A percentile compares a stretch with the other conserved stretches of the same genome.
Conservation (phyloP, 2,113 vertebrate genomes). For the Oophaga pumilio region DNA sequence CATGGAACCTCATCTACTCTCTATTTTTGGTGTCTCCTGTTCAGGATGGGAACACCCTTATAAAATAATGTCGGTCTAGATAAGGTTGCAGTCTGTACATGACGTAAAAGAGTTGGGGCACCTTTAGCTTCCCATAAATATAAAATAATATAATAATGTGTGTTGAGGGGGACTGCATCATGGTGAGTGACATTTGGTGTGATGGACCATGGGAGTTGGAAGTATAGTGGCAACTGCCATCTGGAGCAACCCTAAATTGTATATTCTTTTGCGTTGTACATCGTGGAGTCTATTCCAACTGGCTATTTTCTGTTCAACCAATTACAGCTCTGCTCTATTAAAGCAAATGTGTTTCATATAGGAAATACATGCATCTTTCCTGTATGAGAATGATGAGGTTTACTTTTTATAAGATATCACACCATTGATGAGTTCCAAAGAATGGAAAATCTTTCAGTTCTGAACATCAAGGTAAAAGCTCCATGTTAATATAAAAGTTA, state of each 20-base stretch:
- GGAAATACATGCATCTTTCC: neutral
- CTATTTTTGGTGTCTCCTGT: no score
- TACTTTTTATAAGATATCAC: neutral
- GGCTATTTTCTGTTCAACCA: neutral
- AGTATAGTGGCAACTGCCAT: neutral
- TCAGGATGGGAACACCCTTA: no score
- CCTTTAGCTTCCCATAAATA: neutral
- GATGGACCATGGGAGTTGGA: no score
- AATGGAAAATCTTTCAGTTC: neutral
- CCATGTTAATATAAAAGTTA: neutral
- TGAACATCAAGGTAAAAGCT: constrained; percentile 13
- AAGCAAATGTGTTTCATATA: neutral
- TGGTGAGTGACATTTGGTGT: no score
- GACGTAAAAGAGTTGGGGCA: neutral
- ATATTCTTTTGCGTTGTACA: no score
- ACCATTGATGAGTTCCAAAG: neutral
- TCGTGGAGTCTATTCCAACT: no score
- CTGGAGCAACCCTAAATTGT: neutral
- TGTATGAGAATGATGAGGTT: neutral
- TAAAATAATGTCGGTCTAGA: neutral
- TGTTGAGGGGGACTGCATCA: no score
- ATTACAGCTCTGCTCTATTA: neutral
- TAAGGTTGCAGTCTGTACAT: neutral
- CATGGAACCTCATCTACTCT: no score
- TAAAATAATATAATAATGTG: neutral